Evolutionary conservation across 1,140 invertebrate genomes (phyloP).

Genomic region (Idris sp.): DNA sequence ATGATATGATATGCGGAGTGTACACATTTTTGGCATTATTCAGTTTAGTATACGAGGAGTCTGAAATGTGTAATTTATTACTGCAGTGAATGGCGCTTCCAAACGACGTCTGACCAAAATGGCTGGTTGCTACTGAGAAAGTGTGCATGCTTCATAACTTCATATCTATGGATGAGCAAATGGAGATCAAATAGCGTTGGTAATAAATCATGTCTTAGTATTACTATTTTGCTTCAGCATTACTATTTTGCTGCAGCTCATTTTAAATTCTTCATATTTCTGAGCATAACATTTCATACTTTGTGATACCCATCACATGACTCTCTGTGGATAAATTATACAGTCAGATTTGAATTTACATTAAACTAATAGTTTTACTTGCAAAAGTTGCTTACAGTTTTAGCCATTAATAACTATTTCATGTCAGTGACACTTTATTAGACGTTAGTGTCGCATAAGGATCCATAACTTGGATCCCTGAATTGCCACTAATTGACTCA

Average conservation of each 20-base stretch:
- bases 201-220: constrained; percentile 53
- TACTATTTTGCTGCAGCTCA: constrained; percentile 29
- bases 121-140: constrained; percentile 50
- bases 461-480: constrained; percentile 7
- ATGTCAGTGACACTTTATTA: constrained; percentile 22
- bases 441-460: constrained; percentile 5
- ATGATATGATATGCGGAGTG: no score
- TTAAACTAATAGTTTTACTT: no score
- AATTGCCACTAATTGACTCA: constrained; percentile 46
- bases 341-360: constrained; percentile 7
- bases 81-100: constrained; percentile 47
- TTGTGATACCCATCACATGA: constrained; percentile 8
- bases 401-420: constrained; percentile 27
- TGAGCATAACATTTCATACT: constrained; percentile 16
- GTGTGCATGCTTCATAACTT: constrained; percentile 43
- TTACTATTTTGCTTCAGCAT: constrained; percentile 28
- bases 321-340: constrained; percentile 14
- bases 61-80: constrained; percentile 51
- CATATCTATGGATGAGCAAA: constrained; percentile 45
- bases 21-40: constrained; percentile 47
- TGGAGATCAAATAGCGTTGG: constrained; percentile 51
- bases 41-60: constrained; percentile 4
- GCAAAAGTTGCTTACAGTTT: no score
- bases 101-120: constrained; percentile 56
- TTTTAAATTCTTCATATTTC: constrained; percentile 46